Percentiles rank a stretch among this genome's conserved stretches.
Conservation (phyloP, 2,113 vertebrate species). For the Triplophysa dalaica region DNA sequence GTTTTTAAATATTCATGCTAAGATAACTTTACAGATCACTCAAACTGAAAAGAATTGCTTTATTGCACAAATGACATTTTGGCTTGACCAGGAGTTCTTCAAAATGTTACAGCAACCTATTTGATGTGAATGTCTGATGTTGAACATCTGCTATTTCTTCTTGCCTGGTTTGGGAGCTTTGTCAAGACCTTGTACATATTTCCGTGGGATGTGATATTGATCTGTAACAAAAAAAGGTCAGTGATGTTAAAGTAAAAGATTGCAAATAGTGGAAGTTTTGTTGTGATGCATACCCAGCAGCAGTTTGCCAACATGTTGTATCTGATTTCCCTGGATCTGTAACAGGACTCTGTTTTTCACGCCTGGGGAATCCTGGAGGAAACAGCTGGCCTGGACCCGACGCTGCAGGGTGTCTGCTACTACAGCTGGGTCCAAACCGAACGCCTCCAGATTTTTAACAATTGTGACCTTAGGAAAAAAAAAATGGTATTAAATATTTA, state of each 20-base stretch:
- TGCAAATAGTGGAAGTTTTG: background rate
- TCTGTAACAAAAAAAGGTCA: slow-evolving; percentile 75
- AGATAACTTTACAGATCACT: background rate
- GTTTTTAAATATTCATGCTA: too few relatives aligned
- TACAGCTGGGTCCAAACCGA: slow-evolving; percentile 82
- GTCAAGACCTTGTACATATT: slow-evolving; percentile 88
- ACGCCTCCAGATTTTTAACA: slow-evolving; percentile 91
- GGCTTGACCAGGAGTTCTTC: background rate
- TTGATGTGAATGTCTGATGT: background rate
- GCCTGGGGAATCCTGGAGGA: slow-evolving; percentile 78
- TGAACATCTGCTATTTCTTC: slow-evolving; percentile 77
- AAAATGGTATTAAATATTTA: background rate
- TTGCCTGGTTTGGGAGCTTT: slow-evolving; percentile 84
- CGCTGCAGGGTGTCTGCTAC: slow-evolving; percentile 83
- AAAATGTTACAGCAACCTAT: slow-evolving; percentile 28
- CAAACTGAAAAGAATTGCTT: slow-evolving; percentile 44
- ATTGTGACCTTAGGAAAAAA: slow-evolving; percentile 81
- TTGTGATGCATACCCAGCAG: slow-evolving; percentile 75
- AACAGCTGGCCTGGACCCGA: slow-evolving; percentile 89
- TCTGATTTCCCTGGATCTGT: slow-evolving; percentile 95
- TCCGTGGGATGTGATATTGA: slow-evolving; percentile 87
- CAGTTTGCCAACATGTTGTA: slow-evolving; percentile 83
- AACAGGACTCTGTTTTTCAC: slow-evolving; percentile 86
- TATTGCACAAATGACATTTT: slow-evolving; percentile 41
- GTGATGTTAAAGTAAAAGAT: background rate